Conservation (phyloP, 2,888 invertebrate species). For the Thymelicus sylvestris region DNA sequence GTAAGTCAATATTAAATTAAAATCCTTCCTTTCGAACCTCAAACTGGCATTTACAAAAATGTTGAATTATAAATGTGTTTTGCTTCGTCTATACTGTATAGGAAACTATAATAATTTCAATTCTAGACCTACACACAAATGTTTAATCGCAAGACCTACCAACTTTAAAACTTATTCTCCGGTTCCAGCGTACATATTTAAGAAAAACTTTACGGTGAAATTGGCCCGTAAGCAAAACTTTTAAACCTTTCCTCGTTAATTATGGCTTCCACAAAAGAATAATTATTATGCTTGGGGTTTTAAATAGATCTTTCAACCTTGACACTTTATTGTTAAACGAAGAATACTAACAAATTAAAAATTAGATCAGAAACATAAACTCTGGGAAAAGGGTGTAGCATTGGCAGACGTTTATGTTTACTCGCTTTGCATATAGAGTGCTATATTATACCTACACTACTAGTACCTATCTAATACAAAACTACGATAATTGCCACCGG, state of each 20-base stretch:
- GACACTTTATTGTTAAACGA: neutral
- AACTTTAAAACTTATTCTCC: neutral
- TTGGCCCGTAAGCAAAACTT: conserved; percentile 1
- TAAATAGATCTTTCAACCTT: neutral
- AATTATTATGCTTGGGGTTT: neutral
- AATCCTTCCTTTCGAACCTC: no score
- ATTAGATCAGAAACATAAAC: neutral
- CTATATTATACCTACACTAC: no score
- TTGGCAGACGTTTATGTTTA: no score
- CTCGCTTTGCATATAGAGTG: no score
- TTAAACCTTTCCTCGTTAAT: neutral
- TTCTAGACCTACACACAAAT: neutral
- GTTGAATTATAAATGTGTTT: no score
- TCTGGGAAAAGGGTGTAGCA: no score
- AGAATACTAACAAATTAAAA: neutral
- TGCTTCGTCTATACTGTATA: neutral
- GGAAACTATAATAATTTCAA: neutral
- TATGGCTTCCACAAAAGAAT: conserved; percentile 4
- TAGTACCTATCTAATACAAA: no score
- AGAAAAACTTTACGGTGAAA: conserved; percentile 4
- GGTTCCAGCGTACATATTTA: neutral
- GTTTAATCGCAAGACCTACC: neutral
- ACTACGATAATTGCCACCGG: no score
- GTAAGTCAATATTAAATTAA: no score
- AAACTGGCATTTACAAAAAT: no score